A percentile compares a stretch with the other conserved stretches of the same genome.
phyloP scores from a whole-genome alignment of 1,140 invertebrate genomes.

The Atta cephalotes region DNA sequence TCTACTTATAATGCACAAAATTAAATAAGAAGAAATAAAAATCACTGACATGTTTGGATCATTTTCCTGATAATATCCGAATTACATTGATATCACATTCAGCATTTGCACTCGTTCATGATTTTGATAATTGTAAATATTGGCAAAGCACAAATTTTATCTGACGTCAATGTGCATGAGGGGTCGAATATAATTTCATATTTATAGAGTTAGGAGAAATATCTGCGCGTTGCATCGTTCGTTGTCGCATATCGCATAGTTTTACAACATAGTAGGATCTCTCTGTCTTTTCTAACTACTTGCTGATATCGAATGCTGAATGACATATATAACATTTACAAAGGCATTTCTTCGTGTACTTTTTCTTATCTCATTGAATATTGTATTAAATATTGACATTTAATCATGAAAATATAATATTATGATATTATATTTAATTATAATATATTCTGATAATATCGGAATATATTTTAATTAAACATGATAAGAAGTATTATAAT shows the following conservation, averaged over 20 bases:
- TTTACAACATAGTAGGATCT: not conserved
- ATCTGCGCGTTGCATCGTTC: constrained; percentile 3
- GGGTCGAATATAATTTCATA: constrained; percentile 9
- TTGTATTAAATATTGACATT: not conserved
- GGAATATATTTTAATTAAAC: not conserved
- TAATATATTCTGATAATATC: constrained; percentile 36
- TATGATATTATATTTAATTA: not conserved
- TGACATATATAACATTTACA: not conserved
- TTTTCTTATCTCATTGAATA: constrained; percentile 7
- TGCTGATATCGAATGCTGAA: not conserved
- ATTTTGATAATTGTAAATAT: constrained; percentile 47
- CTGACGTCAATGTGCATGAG: not conserved
- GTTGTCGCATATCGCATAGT: not conserved
- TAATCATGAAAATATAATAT: no score
- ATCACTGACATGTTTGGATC: not conserved
- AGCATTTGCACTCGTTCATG: constrained; percentile 13
- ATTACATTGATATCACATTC: constrained; percentile 37
- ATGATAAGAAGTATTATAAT: not conserved
- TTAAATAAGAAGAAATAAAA: not conserved
- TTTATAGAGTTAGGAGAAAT: constrained; percentile 15
- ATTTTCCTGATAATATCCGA: not conserved
- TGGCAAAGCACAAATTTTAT: constrained; percentile 42
- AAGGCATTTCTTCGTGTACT: not conserved
- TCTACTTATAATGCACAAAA: not conserved
- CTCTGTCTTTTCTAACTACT: not conserved